Evolutionary conservation across 1,140 invertebrate genomes (phyloP).

Genomic region (Anastrepha ludens): DNA sequence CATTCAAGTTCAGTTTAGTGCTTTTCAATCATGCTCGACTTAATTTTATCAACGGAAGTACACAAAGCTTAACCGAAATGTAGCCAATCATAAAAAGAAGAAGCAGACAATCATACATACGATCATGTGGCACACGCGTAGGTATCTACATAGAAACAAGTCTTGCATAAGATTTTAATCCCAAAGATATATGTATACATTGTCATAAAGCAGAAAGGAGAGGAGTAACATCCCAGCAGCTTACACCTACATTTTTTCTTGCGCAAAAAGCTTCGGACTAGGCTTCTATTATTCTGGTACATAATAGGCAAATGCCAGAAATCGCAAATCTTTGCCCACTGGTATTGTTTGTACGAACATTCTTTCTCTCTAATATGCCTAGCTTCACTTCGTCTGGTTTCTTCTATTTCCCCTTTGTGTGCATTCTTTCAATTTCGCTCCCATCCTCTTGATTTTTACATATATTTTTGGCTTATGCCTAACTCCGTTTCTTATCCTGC

Average conservation of each 20-base stretch:
- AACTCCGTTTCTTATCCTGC: conserved; percentile 21
- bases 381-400: background rate
- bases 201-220: background rate
- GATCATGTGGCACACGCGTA: background rate
- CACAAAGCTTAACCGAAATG: conserved; percentile 42
- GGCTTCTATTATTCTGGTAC: background rate
- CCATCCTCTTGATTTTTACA: background rate
- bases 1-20: background rate
- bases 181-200: background rate
- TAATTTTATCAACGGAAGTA: conserved; percentile 52
- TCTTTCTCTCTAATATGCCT: background rate
- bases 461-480: background rate
- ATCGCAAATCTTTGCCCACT: conserved; percentile 9
- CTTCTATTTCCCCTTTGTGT: background rate
- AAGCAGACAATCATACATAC: background rate
- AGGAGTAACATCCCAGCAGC: background rate
- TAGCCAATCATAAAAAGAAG: background rate
- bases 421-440: background rate
- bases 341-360: conserved; percentile 20
- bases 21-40: conserved; percentile 27
- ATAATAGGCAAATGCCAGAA: background rate
- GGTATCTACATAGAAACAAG: background rate
- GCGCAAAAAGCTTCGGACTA: background rate
- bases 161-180: conserved; percentile 16
- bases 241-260: background rate